A percentile compares a stretch with the other conserved stretches of the same genome.
Conservation (phyloP, 2,113 vertebrate genomes). For the Sapayoa aenigma region DNA sequence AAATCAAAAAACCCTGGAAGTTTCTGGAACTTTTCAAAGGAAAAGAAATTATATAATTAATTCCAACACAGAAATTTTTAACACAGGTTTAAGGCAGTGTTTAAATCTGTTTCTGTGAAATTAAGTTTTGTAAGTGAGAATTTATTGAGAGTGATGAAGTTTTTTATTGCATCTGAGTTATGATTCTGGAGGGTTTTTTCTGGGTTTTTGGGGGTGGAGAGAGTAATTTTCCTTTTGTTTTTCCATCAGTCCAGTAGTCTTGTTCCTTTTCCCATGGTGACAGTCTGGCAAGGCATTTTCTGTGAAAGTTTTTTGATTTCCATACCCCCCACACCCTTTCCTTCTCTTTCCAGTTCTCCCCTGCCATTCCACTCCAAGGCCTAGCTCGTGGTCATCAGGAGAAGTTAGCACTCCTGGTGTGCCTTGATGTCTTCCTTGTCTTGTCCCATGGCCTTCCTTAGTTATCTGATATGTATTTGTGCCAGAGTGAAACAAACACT, state of each 20-base stretch:
- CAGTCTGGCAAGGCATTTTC: neutral
- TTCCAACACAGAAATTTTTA: neutral
- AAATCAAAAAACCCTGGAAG: neutral
- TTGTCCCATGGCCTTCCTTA: neutral
- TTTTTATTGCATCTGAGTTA: neutral
- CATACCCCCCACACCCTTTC: rapidly evolving
- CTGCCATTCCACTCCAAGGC: neutral
- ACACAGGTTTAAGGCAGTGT: neutral
- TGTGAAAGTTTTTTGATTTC: neutral
- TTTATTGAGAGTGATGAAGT: neutral
- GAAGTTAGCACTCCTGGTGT: neutral
- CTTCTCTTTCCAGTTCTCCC: neutral
- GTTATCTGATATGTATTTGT: neutral
- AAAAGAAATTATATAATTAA: neutral
- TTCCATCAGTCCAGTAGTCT: neutral
- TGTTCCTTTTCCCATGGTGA: neutral
- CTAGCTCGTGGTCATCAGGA: neutral
- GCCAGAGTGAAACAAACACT: neutral
- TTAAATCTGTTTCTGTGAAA: neutral
- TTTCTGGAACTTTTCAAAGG: neutral
- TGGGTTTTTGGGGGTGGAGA: neutral
- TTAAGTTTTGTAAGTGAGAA: neutral
- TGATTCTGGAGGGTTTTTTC: neutral
- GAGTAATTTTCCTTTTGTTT: neutral
- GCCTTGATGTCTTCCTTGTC: neutral